Evolutionary conservation across 2,888 invertebrate genomes (phyloP).

Genomic region (Philereme transversata): DNA sequence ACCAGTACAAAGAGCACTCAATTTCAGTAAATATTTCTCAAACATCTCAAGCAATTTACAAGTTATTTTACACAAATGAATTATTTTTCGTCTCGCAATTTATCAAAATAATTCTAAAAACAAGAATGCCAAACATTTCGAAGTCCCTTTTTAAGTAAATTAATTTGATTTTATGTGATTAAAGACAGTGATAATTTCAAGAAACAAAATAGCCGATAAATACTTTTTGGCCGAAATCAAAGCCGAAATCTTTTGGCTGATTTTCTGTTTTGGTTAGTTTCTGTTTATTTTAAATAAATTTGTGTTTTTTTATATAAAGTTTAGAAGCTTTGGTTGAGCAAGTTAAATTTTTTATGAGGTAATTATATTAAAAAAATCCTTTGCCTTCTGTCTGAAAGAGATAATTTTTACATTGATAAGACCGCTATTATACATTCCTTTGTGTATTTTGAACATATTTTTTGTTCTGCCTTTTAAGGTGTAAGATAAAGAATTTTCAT

Average conservation of each 20-base stretch:
- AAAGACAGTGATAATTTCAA: neutral
- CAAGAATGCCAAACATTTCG: neutral
- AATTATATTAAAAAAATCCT: too few species aligned
- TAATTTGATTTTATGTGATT: too few species aligned
- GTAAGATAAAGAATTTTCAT: too few species aligned
- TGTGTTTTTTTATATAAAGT: neutral
- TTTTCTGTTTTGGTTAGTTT: too few species aligned
- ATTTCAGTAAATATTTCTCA: constrained; percentile 12
- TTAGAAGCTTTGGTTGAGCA: too few species aligned
- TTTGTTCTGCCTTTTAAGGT: too few species aligned
- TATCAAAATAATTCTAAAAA: neutral
- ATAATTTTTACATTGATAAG: too few species aligned
- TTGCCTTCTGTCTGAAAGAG: too few species aligned
- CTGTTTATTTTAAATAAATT: neutral
- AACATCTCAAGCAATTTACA: constrained; percentile 2
- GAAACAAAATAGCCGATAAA: neutral
- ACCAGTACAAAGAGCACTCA: constrained; percentile 6
- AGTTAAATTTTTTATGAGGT: too few species aligned
- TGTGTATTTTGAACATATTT: too few species aligned
- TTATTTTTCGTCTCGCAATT: neutral
- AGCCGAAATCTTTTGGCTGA: neutral
- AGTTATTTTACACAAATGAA: neutral
- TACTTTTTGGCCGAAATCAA: neutral
- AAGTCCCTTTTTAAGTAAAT: neutral
- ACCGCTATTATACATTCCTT: too few species aligned